These are phyloP conservation scores for Perdix hodgsoniae DNA, from an alignment of 2,797 vertebrate species.

Conservation along the genomic window DNA sequence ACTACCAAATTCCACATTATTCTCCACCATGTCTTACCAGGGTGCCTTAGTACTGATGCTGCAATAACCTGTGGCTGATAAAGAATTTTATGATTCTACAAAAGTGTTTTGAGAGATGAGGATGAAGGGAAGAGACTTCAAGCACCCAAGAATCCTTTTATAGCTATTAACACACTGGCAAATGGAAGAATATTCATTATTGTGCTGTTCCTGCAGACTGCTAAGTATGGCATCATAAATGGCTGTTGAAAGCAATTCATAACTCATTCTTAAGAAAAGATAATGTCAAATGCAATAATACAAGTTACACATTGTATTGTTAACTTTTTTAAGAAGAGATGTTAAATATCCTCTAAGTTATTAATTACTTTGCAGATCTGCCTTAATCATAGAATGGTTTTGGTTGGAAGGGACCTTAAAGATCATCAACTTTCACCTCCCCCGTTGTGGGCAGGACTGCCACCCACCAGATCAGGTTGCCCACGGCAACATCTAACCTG, in stretches of 20 bases:
- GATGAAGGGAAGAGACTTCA: not conserved
- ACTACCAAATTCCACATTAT: not conserved
- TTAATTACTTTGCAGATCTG: not conserved
- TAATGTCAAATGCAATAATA: conserved; percentile 49
- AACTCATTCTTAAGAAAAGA: not conserved
- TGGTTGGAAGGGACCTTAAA: too few relatives aligned
- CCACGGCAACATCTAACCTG: too few relatives aligned
- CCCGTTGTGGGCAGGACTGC: too few relatives aligned
- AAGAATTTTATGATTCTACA: not conserved
- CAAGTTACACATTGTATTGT: not conserved
- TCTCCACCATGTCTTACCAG: not conserved
- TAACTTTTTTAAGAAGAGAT: not conserved
- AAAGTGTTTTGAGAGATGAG: not conserved
- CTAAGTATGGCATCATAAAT: not conserved
- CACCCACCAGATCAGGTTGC: too few relatives aligned
- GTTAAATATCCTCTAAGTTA: not conserved
- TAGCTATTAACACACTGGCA: not conserved
- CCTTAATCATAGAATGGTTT: not conserved
- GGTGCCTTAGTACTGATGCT: not conserved
- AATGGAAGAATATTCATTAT: not conserved
- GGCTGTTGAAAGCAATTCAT: not conserved
- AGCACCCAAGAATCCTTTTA: not conserved
- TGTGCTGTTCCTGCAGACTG: not conserved
- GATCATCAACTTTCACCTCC: too few relatives aligned
- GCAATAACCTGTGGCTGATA: not conserved